phyloP scores from a whole-genome alignment of 2,888 invertebrate species.

The Ornithoptera alexandrae region DNA sequence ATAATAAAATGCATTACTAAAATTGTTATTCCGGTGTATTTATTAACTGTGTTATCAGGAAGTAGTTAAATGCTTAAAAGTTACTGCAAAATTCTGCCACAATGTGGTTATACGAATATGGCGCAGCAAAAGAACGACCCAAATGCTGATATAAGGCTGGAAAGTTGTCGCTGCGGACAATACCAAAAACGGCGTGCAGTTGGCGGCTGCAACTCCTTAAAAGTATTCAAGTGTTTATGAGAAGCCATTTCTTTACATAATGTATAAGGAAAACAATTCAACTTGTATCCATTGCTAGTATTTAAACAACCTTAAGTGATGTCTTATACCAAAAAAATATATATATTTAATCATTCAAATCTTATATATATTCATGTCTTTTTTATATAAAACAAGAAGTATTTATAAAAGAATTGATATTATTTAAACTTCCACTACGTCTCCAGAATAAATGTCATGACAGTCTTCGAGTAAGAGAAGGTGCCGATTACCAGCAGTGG shows the following conservation, averaged over 20 bases:
- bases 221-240: conserved; percentile 36
- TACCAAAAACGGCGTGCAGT: conserved; percentile 36
- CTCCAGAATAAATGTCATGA: too few species aligned
- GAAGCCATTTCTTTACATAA: conserved; percentile 25
- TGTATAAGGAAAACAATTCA: conserved; percentile 19
- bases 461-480: too few species aligned
- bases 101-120: conserved; percentile 32
- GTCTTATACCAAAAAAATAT: neutral
- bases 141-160: conserved; percentile 37
- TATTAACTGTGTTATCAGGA: neutral
- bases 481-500: too few species aligned
- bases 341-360: neutral
- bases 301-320: neutral
- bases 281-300: conserved; percentile 6
- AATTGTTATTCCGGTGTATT: neutral
- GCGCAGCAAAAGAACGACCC: conserved; percentile 40
- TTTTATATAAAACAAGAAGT: too few species aligned
- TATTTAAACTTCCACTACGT: too few species aligned
- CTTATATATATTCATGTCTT: too few species aligned
- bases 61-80: neutral
- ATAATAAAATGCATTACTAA: neutral
- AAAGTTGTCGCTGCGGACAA: conserved; percentile 37
- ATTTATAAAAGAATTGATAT: too few species aligned
- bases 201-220: conserved; percentile 27
- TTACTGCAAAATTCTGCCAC: neutral